These are phyloP conservation scores for Enteromius afrohamiltoni DNA, from an alignment of 2,797 vertebrate genomes.

Conservation along the genomic window DNA sequence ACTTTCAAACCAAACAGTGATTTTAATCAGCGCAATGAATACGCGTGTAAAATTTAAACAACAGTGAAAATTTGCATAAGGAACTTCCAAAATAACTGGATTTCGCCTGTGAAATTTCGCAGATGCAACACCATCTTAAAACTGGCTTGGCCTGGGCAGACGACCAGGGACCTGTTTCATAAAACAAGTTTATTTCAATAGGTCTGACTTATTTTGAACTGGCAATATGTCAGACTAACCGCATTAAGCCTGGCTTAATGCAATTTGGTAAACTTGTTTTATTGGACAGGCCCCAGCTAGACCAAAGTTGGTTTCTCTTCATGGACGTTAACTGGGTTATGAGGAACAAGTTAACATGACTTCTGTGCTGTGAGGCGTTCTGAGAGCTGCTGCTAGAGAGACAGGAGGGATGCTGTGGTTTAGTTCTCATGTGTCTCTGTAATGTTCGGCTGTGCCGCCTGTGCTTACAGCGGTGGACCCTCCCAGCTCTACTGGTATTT, in stretches of 20 bases:
- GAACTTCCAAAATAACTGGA: not conserved
- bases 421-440: constrained; percentile 35
- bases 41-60: not conserved
- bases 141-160: not conserved
- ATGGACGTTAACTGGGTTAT: not conserved
- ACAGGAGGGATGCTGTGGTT: constrained; percentile 21
- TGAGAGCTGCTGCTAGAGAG: constrained; percentile 5
- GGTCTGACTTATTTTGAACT: no score
- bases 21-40: not conserved
- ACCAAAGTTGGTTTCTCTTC: not conserved
- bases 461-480: constrained; percentile 53
- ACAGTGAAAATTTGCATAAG: not conserved
- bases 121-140: not conserved
- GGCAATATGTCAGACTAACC: no score
- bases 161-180: not conserved
- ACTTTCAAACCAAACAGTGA: not conserved
- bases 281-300: no score
- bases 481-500: constrained; percentile 62
- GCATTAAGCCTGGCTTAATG: no score
- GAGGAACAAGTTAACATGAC: not conserved
- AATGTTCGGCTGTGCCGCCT: constrained; percentile 51
- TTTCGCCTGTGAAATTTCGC: no score
- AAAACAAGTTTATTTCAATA: no score
- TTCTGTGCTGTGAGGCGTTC: not conserved
- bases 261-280: no score